Evolutionary conservation across 1,140 invertebrate species (phyloP).

Genomic region (Dolichoris vasculosae): DNA sequence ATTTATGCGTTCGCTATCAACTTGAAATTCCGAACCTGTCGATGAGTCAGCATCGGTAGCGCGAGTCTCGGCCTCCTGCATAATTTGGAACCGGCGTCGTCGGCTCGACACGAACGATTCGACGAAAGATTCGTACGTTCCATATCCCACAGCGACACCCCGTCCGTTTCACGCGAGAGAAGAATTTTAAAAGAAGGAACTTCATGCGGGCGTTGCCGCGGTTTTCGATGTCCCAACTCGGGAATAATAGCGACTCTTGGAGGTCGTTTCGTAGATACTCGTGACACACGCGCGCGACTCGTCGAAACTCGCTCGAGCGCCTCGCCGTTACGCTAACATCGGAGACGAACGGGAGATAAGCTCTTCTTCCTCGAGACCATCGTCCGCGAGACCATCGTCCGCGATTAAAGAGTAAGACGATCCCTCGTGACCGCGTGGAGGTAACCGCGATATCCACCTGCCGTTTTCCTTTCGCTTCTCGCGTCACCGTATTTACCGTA

Average conservation of each 20-base stretch:
- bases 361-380: conserved; percentile 60
- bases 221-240: conserved; percentile 6
- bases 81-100: background rate
- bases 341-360: conserved; percentile 55
- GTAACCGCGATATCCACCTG: background rate
- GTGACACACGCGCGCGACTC: background rate
- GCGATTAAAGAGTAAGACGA: conserved; percentile 70
- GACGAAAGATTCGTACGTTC: background rate
- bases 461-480: background rate
- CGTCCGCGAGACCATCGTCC: conserved; percentile 56
- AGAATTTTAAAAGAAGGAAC: background rate
- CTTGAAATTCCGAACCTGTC: background rate
- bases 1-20: conserved; percentile 21
- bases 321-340: conserved; percentile 56
- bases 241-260: background rate
- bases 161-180: background rate
- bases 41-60: background rate
- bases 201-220: background rate
- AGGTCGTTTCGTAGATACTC: no score
- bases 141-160: no score
- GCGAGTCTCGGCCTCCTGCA: background rate
- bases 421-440: conserved; percentile 65
- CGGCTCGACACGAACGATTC: background rate
- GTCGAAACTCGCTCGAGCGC: conserved; percentile 58
- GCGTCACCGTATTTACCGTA: conserved; percentile 56